A percentile compares a stretch with the other conserved stretches of the same genome.
phyloP scores from a whole-genome alignment of 2,888 invertebrate genomes.

The Aporophyla nigra region DNA sequence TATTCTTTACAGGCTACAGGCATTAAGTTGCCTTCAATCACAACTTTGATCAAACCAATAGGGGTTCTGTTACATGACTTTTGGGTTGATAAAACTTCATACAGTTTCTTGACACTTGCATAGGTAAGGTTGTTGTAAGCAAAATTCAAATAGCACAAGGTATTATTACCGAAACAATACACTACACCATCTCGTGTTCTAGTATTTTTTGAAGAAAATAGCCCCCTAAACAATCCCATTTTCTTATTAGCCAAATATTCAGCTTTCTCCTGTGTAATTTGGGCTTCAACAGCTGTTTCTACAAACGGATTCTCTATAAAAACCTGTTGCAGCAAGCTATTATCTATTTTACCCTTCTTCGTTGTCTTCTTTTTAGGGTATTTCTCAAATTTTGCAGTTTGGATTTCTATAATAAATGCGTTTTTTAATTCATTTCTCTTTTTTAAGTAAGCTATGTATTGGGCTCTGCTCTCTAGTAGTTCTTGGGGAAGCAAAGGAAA shows the following conservation, averaged over 20 bases:
- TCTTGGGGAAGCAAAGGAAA: conserved; percentile 57
- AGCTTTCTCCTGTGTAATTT: conserved; percentile 71
- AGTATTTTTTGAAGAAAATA: conserved; percentile 68
- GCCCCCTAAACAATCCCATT: conserved; percentile 73
- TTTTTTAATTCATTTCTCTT: background rate
- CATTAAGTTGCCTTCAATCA: conserved; percentile 79
- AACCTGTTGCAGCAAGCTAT: too few relatives aligned
- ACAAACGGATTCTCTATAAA: background rate
- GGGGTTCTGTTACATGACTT: conserved; percentile 71
- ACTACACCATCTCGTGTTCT: conserved; percentile 59
- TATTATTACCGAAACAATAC: conserved; percentile 78
- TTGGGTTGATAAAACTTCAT: conserved; percentile 75
- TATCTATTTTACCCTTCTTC: too few relatives aligned
- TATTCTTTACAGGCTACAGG: conserved; percentile 75
- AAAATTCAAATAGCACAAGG: conserved; percentile 76
- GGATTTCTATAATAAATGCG: accelerated
- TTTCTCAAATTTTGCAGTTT: background rate
- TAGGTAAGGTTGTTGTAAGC: conserved; percentile 78
- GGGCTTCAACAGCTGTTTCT: background rate
- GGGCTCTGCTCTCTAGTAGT: background rate
- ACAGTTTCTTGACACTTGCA: conserved; percentile 71
- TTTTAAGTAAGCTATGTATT: background rate
- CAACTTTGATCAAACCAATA: conserved; percentile 76
- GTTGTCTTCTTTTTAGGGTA: too few relatives aligned
- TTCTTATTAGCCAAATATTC: conserved; percentile 61